These are phyloP conservation scores for Aphrocallistes beatrix DNA, from an alignment of 37 sponge, comb jelly and placozoan genomes.

Conservation along the genomic window DNA sequence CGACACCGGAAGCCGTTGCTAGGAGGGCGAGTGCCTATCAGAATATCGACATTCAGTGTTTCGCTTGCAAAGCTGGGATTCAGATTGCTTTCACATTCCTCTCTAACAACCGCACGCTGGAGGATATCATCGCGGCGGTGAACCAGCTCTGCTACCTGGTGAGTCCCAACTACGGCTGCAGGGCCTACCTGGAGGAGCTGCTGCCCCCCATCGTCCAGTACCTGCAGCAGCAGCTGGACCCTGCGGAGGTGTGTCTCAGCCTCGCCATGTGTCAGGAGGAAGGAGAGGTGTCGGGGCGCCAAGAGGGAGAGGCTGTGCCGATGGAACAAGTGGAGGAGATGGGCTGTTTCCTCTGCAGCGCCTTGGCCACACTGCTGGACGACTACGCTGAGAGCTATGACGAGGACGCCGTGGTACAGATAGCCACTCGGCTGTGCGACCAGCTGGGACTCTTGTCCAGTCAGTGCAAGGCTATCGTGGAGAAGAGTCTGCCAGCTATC, in stretches of 20 bases:
- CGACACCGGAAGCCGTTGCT: not conserved
- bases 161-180: not conserved
- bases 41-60: not conserved
- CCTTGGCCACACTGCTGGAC: not conserved
- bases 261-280: not conserved
- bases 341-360: not conserved
- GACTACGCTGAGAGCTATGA: not conserved
- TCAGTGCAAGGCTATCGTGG: slow-evolving; percentile 8
- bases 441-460: not conserved
- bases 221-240: not conserved
- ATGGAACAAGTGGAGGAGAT: not conserved
- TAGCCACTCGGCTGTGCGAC: not conserved
- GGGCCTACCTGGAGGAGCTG: not conserved
- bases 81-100: not conserved
- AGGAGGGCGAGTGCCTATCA: not conserved
- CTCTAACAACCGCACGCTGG: not conserved
- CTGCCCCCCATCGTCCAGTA: not conserved
- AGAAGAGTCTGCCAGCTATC: not conserved
- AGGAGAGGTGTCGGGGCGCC: not conserved
- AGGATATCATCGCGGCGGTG: not conserved
- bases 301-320: not conserved
- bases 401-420: not conserved
- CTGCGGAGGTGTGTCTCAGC: not conserved
- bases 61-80: not conserved
- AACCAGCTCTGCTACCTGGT: not conserved